Evolutionary conservation across 2,888 invertebrate genomes (phyloP), one percentile per base, ranked within the genome.

Genomic region (Idaea aversata): DNA sequence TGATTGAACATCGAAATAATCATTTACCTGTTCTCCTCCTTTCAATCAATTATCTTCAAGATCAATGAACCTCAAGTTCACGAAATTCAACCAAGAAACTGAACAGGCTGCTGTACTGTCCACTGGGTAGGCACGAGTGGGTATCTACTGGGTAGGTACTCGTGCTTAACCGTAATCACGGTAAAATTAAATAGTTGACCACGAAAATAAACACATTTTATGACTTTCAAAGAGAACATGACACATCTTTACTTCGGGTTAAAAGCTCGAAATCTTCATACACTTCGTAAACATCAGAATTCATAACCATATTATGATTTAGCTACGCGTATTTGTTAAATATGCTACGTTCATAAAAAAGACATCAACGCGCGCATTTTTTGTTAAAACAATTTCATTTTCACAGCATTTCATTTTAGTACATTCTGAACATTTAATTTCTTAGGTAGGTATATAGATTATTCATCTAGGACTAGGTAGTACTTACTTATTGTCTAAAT

Each of bases 1-100:
- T 47, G 47, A 47, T 47, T 47, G 47, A 10, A 13, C 47, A 47
- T 47, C 13, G 47, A 10, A 47, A 47, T 61, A 68, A 65, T 60
- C 61, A 61, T 63, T 64, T 47, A 66, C 57, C 16, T 65, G 15
- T 15, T 10, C 62, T 63, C 62, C 66, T 61, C 63, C 67, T 61
- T 65, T 61, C 47, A 47, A 47, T 47, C 47, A 47, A 47, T 47
- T 47, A 47, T 47, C 5, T 47, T 47, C 13, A 47, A 47, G 47
- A 47, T 47, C 47, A 47, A 47, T 47, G 47, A 47, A 47, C 47
- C 13, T 47, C 10, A 47, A 10, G 6, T 10, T 47, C 13, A 47
- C 7, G 47, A 47, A 6, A 47, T 47, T 47, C 47, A 47, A 47
- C 36, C 3, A 5, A 47, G 47, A 47, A 47, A 47, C 7, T 47